These are phyloP conservation scores for Spatula clypeata DNA, from an alignment of 2,797 vertebrate genomes.

Conservation along the genomic window DNA sequence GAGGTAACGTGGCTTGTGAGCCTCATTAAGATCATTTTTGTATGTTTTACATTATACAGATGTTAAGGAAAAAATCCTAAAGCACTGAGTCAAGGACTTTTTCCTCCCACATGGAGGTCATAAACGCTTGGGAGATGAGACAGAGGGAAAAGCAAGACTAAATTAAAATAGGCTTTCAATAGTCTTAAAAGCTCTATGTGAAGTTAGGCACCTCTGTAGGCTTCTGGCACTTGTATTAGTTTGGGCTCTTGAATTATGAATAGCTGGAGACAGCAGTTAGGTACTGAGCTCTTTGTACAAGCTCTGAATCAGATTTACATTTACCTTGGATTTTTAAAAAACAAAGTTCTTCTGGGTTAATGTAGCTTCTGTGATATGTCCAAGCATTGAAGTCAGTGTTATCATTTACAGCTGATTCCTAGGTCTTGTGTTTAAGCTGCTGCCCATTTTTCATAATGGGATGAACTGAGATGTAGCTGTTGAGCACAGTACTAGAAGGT, in stretches of 20 bases:
- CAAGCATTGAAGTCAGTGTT: not conserved
- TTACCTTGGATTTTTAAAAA: not conserved
- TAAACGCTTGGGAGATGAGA: not conserved
- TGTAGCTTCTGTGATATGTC: not conserved
- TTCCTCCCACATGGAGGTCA: accelerated
- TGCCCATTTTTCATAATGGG: not conserved
- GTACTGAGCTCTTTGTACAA: not conserved
- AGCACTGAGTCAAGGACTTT: not conserved
- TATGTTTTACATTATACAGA: not conserved
- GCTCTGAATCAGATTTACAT: not conserved
- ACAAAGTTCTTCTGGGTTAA: not conserved
- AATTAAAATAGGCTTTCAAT: not conserved
- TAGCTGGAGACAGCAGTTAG: not conserved
- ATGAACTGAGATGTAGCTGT: not conserved
- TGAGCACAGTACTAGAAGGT: accelerated
- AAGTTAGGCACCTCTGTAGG: accelerated
- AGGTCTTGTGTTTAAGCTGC: not conserved
- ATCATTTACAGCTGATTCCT: not conserved
- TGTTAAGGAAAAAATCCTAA: not conserved
- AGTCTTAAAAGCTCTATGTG: not conserved
- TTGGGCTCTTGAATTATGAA: not conserved
- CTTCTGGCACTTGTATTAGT: not conserved
- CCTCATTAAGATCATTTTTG: not conserved
- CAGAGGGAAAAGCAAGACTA: not conserved
- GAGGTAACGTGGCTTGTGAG: not conserved